Evolutionary conservation across 2,797 vertebrate genomes (phyloP).

Genomic region (Xyrichtys novacula): DNA sequence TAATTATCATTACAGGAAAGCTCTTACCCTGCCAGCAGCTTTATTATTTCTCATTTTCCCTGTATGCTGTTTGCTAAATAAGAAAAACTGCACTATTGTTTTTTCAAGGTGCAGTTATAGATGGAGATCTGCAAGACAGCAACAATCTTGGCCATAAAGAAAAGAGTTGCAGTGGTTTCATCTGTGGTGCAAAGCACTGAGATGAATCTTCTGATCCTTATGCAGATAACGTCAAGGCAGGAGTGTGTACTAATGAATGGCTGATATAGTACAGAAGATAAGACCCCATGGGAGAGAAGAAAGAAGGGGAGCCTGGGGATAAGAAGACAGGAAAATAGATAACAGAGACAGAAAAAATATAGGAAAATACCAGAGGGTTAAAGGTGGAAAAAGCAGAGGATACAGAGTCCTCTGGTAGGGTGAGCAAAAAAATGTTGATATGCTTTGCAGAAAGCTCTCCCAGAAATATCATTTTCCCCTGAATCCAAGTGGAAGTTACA

Average conservation of each 20-base stretch:
- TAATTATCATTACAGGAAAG: slow-evolving; percentile 80
- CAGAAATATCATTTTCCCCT: slow-evolving; percentile 59
- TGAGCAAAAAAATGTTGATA: slow-evolving; percentile 59
- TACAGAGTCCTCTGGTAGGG: slow-evolving; percentile 60
- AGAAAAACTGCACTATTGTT: slow-evolving; percentile 47
- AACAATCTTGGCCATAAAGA: not conserved
- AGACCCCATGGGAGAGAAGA: slow-evolving; percentile 64
- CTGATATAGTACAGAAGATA: slow-evolving; percentile 62
- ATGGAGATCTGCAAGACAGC: not conserved
- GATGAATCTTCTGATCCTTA: slow-evolving; percentile 42
- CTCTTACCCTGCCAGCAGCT: slow-evolving; percentile 67
- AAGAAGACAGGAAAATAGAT: slow-evolving; percentile 73
- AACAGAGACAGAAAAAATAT: slow-evolving; percentile 49
- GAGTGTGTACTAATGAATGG: slow-evolving; percentile 50
- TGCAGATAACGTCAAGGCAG: slow-evolving; percentile 39
- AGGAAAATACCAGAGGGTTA: slow-evolving; percentile 69
- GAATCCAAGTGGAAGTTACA: slow-evolving; percentile 35
- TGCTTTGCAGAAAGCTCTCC: slow-evolving; percentile 68
- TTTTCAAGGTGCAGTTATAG: not conserved
- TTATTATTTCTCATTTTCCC: slow-evolving; percentile 78
- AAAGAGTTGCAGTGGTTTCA: not conserved
- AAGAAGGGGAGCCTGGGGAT: slow-evolving; percentile 43
- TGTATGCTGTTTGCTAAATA: slow-evolving; percentile 56
- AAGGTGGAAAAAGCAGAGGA: slow-evolving; percentile 59
- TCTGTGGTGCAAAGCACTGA: slow-evolving; percentile 32